Base-by-base conservation (phyloP, 92 coral and sea anemone species). In the Meandrina meandrites region DNA sequence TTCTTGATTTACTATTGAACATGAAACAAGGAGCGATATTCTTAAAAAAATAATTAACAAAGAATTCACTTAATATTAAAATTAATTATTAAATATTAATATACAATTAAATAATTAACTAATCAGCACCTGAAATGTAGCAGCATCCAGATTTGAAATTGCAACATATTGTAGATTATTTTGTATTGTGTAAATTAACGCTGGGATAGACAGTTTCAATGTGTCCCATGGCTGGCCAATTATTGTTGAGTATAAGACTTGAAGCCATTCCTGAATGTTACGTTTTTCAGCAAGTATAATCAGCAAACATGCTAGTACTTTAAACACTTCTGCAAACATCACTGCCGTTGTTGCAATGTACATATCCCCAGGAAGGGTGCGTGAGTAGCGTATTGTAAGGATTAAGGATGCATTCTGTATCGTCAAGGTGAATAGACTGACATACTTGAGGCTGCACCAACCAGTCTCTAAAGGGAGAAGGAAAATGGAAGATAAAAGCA, bases 111-210 rank as follows among this genome's bases (percentile, higher is more conserved):
- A 8, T 48, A 12, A 7, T 0, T 48, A 48, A 48, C 12, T 48
- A 48, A 7, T 48, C 4, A 48, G 8, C 9, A 97, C 99, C 98
- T 97, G 99, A 87, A 97, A 97, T 2, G 99, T 97, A n/a, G 99
- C 99, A 35, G 98, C 99, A 89, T 97, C 99, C 47, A 97, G 84
- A 75, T 97, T 95, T 32, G 99, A 97, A 53, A 97, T 95, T 60
- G 99, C 99, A 47, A 95, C 94, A 89, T 97, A 97, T 73, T 97
- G 99, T 28, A 97, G 95, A 76, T 97, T 97, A 68, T 97, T 97
- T 87, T 97, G 99, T 50, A 97, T 57, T 4, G 96, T 94, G 80
- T 97, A 97, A 57, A 97, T 92, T 40, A 97, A 88, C 8, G 99
- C 98, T 35, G 99, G 99, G n/a, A 97, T 89, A 7, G 96, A 79